phyloP scores from a whole-genome alignment of 2,888 invertebrate genomes.

The Lamellibrachia satsuma region DNA sequence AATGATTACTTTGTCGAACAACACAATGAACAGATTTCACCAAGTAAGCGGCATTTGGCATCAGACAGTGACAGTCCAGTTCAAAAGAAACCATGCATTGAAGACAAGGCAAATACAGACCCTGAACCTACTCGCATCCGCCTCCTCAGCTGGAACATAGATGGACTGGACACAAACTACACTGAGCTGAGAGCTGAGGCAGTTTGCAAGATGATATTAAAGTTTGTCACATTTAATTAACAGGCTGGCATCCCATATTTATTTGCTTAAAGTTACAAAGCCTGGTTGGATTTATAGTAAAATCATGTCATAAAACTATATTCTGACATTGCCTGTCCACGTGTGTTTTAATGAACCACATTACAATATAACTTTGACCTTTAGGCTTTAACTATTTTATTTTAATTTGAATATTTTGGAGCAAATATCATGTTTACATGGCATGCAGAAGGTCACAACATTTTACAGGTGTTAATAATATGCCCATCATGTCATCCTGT shows the following conservation, averaged over 20 bases:
- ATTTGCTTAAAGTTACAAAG: background rate
- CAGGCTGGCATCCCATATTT: background rate
- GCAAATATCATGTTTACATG: no score
- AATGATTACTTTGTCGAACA: constrained; percentile 63
- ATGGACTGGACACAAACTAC: constrained; percentile 70
- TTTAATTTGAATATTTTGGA: no score
- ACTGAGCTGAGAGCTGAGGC: constrained; percentile 68
- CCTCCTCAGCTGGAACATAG: constrained; percentile 72
- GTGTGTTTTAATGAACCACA: no score
- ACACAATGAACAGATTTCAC: background rate
- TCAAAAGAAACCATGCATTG: background rate
- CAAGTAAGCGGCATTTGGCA: background rate
- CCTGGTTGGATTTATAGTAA: background rate
- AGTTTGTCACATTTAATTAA: constrained; percentile 28
- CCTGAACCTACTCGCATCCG: constrained; percentile 61
- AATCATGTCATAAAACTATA: no score
- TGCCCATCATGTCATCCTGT: no score
- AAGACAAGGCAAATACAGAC: constrained; percentile 25
- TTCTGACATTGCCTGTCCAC: no score
- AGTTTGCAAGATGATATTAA: constrained; percentile 66
- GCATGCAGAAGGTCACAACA: no score
- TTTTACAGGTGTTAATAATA: no score
- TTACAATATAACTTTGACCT: no score
- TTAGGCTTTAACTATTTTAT: no score
- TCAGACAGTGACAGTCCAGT: background rate